Evolutionary conservation across 2,888 invertebrate genomes (phyloP), one percentile per base, ranked within the genome.

Genomic region (Bursaphelenchus okinawaensis): DNA sequence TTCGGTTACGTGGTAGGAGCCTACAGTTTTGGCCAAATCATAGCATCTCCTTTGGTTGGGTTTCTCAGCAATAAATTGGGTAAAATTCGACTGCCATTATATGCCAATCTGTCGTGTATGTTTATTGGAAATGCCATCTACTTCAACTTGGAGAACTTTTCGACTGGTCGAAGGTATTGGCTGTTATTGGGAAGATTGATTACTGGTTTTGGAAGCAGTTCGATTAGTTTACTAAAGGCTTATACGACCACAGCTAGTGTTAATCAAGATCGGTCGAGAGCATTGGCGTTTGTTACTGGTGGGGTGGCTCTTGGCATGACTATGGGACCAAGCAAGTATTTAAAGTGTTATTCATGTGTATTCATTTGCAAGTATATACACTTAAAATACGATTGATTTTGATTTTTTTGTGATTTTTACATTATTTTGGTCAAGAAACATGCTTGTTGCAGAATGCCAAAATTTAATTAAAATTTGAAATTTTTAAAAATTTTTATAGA

Each of bases 221-320:
- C 83, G 66, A 81, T 83, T 7, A 81, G 83, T 0, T 77, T 84
- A 0, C 82, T 84, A 4, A 65, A 83, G 52, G 80, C 83, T 1
- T 84, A 83, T 65, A 75, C 83, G 0, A 75, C 83, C 4, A 77
- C 78, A 0, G 83, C 83, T 0, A 83, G 83, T 22, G 82, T 78
- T 0, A 51, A 80, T 0, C 67, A 71, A 23, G 84, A 84, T 62
- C 69, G 84, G 16, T 83, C 83, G 6, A 62, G 75, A 16, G 78
- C 82, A 4, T 83, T 84, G 76, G 82, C 84, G 0, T 80, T 82
- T 57, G 75, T 83, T 67, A 83, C 83, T 26, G 83, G 83, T 4
- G 82, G 69, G 50, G 82, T 84, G 68, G 80, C 83, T 2, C 55
- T 83, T 1, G 84, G 84, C 7, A 83, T 84, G 57, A 82, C 83